A percentile compares a stretch with the other conserved stretches of the same genome.
phyloP scores from a whole-genome alignment of 2,797 vertebrate genomes.

The Rhinatrema bivittatum region DNA sequence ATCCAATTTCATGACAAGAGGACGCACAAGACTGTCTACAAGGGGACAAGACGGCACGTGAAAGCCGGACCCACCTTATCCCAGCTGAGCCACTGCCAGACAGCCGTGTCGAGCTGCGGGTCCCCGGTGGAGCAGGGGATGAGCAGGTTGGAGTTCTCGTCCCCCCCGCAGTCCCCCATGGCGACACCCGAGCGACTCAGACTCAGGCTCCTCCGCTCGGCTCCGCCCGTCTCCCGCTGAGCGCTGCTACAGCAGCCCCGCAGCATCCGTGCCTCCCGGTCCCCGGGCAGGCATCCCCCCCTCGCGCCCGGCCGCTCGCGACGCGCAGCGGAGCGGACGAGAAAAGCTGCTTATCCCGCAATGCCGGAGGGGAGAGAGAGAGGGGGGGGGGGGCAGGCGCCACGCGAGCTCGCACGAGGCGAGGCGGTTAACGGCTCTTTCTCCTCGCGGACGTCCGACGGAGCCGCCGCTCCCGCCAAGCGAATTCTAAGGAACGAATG shows the following conservation, averaged over 20 bases:
- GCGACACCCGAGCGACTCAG: conserved; percentile 8
- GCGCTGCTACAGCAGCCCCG: neutral
- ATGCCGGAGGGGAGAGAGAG: neutral
- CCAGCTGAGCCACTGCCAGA: conserved; percentile 76
- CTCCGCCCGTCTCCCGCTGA: conserved; percentile 14
- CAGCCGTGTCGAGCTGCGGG: conserved; percentile 64
- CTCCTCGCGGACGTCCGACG: neutral
- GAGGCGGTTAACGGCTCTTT: neutral
- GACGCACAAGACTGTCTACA: too few species aligned
- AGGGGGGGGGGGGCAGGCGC: neutral
- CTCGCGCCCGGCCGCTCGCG: fast-evolving
- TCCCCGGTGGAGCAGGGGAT: conserved; percentile 60
- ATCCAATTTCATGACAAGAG: too few species aligned
- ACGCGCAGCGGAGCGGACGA: too few species aligned
- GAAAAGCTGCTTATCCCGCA: too few species aligned
- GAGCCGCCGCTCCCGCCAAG: neutral
- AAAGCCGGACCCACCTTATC: conserved; percentile 81
- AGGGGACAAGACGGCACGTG: too few species aligned
- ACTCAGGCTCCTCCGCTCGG: too few species aligned
- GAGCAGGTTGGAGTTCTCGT: conserved; percentile 68
- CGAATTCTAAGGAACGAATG: fast-evolving
- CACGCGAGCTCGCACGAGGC: neutral
- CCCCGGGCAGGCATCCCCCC: too few species aligned
- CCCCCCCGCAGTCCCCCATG: conserved; percentile 52
- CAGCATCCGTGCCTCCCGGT: neutral